Conservation (phyloP, 2,888 invertebrate species). For the Synergus itoensis region DNA sequence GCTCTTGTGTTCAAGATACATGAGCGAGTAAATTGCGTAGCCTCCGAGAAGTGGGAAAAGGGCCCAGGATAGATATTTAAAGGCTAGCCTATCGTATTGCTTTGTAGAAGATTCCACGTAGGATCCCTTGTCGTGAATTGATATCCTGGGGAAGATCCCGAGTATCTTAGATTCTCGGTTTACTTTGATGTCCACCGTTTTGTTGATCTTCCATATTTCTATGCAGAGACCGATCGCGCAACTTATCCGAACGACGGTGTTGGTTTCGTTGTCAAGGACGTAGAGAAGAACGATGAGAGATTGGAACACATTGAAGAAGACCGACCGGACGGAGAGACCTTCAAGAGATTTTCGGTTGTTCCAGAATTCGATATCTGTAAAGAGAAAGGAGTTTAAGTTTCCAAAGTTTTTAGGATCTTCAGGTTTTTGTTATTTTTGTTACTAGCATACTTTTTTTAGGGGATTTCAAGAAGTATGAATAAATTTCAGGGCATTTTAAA, state of each 20-base stretch:
- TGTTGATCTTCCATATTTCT: conserved; percentile 99
- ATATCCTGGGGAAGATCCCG: conserved; percentile 89
- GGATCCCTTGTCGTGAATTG: conserved; percentile 96
- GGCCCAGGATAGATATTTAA: conserved; percentile 95
- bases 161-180: conserved; percentile 87
- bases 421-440: background rate
- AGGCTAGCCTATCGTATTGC: conserved; percentile 96
- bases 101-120: conserved; percentile 97
- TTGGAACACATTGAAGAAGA: conserved; percentile 99
- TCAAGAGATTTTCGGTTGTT: conserved; percentile 97
- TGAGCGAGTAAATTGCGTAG: conserved; percentile 96
- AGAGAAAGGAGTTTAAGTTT: conserved; percentile 31
- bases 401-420: background rate
- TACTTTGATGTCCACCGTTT: conserved; percentile 92
- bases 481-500: too few species aligned
- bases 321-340: conserved; percentile 97
- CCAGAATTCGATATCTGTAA: conserved; percentile 98
- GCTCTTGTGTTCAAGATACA: conserved; percentile 98
- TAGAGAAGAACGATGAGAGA: conserved; percentile 96
- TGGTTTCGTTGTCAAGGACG: conserved; percentile 99
- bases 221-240: conserved; percentile 97
- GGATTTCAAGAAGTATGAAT: too few species aligned
- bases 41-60: conserved; percentile 95
- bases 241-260: conserved; percentile 95
- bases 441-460: too few species aligned